Evolutionary conservation across 92 coral and sea anemone species (phyloP).

Genomic region (Parazoanthus atlanticus): DNA sequence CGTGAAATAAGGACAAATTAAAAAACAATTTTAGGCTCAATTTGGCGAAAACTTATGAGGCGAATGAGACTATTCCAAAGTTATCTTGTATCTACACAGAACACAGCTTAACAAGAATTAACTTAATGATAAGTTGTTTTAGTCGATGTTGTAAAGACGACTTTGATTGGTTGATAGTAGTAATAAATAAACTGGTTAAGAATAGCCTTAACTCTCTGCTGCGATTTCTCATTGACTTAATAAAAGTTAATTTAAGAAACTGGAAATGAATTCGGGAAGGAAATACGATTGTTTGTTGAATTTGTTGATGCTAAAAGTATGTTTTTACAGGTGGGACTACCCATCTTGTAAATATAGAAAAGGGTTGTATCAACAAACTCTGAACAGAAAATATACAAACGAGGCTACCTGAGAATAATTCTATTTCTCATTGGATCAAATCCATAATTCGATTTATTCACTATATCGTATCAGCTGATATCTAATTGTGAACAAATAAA

Average conservation of each 20-base stretch:
- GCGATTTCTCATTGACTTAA: background rate
- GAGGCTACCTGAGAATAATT: background rate
- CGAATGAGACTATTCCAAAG: too few species aligned
- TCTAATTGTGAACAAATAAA: background rate
- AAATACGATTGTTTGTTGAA: background rate
- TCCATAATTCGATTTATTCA: background rate
- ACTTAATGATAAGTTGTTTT: background rate
- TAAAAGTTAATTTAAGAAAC: background rate
- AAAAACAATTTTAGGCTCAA: background rate
- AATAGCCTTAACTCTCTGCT: background rate
- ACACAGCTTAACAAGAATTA: background rate
- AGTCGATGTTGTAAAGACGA: background rate
- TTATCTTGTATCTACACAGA: background rate
- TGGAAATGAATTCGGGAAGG: background rate
- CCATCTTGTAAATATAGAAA: background rate
- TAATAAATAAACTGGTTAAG: background rate
- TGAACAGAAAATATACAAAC: background rate
- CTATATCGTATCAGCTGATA: background rate
- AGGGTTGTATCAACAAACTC: background rate
- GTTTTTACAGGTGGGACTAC: slow-evolving; percentile 31
- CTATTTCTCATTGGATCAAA: slow-evolving; percentile 3
- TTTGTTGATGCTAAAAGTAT: background rate
- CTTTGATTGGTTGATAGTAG: background rate
- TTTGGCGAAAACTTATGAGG: too few species aligned
- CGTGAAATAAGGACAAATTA: too few species aligned